Evolutionary conservation across 2,888 invertebrate genomes (phyloP).

Genomic region (Machimus atricapillus): DNA sequence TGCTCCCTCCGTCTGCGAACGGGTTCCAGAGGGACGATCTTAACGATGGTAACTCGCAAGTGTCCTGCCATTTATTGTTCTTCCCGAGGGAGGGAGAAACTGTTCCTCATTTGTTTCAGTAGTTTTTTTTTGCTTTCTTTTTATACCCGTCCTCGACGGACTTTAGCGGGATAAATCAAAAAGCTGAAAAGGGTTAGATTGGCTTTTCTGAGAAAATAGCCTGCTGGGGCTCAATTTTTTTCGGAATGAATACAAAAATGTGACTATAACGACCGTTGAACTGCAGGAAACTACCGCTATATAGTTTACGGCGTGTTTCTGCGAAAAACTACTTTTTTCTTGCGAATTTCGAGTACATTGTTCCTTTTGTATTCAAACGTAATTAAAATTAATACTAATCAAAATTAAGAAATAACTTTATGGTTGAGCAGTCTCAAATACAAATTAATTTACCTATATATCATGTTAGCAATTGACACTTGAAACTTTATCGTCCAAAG

Average conservation of each 20-base stretch:
- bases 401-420: background rate
- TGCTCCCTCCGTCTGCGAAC: background rate
- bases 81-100: background rate
- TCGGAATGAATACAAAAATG: background rate
- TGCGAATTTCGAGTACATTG: too few relatives aligned
- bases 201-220: background rate
- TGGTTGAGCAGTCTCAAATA: background rate
- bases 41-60: background rate
- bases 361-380: too few relatives aligned
- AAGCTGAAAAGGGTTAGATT: background rate
- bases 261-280: too few relatives aligned
- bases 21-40: background rate
- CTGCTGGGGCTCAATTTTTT: background rate
- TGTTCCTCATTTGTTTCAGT: background rate
- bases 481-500: too few relatives aligned
- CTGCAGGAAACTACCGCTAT: background rate
- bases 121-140: background rate
- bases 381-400: too few relatives aligned
- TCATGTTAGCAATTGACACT: too few relatives aligned
- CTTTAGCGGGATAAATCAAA: background rate
- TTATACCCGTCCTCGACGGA: background rate
- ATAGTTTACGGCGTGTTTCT: background rate
- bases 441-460: too few relatives aligned
- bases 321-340: background rate
- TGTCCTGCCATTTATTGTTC: conserved; percentile 11